phyloP scores from a whole-genome alignment of 2,888 invertebrate species.

The Teleiodes luculella region DNA sequence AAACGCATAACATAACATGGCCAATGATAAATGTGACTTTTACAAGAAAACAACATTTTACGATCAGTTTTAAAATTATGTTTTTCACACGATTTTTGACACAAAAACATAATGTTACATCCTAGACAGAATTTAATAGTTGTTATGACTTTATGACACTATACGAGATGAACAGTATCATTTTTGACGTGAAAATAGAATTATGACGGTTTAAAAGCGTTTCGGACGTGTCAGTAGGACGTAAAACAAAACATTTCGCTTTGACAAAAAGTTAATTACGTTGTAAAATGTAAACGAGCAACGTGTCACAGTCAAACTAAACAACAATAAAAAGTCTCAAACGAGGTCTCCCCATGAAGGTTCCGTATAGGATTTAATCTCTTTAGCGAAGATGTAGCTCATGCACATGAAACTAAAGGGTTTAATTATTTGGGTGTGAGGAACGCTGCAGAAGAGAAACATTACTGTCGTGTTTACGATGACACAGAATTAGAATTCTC shows the following conservation, averaged over 20 bases:
- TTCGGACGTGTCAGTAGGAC: constrained; percentile 42
- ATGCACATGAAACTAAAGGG: neutral
- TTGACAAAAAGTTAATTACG: constrained; percentile 74
- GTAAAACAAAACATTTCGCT: constrained; percentile 54
- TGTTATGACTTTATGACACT: constrained; percentile 71
- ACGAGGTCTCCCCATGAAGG: constrained; percentile 39
- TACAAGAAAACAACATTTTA: constrained; percentile 64
- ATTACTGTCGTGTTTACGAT: constrained; percentile 44
- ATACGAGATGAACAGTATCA: constrained; percentile 60
- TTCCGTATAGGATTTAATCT: constrained; percentile 21
- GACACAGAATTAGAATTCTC: constrained; percentile 56
- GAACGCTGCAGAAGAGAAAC: constrained; percentile 23
- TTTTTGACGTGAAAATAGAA: constrained; percentile 45
- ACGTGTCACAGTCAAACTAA: constrained; percentile 62
- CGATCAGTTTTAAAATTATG: constrained; percentile 51
- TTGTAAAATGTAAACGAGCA: constrained; percentile 59
- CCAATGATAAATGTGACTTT: constrained; percentile 57
- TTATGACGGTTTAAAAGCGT: constrained; percentile 20
- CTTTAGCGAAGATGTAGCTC: neutral
- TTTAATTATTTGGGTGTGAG: constrained; percentile 5
- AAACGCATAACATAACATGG: constrained; percentile 28
- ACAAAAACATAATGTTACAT: constrained; percentile 51
- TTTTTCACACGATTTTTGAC: constrained; percentile 64
- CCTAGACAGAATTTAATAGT: constrained; percentile 47
- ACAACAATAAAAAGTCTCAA: constrained; percentile 53